Conservation (phyloP, 2,888 invertebrate genomes). For the Plebejus melissa region DNA sequence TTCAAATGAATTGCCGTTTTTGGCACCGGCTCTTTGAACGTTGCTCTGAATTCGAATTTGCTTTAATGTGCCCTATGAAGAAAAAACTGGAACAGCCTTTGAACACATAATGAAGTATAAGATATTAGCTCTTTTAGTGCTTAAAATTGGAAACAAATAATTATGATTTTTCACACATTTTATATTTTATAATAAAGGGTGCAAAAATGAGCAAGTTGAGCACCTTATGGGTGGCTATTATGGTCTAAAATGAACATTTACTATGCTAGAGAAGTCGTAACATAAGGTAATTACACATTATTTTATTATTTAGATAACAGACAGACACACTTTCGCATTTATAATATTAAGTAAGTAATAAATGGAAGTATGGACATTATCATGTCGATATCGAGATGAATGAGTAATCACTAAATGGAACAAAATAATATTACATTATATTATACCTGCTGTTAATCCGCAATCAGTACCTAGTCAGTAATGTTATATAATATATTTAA, state of each 20-base stretch:
- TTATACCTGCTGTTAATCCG: background rate
- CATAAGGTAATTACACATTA: too few species aligned
- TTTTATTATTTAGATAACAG: too few species aligned
- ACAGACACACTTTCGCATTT: too few species aligned
- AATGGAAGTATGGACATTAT: background rate
- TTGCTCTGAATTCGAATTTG: slow-evolving; percentile 19
- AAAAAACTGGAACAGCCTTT: slow-evolving; percentile 21
- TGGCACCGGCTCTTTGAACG: slow-evolving; percentile 9
- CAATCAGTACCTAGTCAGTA: background rate
- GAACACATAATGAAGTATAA: slow-evolving; percentile 13
- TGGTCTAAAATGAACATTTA: too few species aligned
- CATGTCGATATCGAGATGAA: background rate
- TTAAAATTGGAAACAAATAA: background rate
- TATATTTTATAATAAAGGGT: too few species aligned
- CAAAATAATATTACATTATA: background rate
- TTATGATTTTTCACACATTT: background rate
- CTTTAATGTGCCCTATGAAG: slow-evolving; percentile 16
- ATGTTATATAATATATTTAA: background rate
- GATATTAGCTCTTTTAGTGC: background rate
- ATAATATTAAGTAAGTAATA: too few species aligned
- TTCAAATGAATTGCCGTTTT: slow-evolving; percentile 27
- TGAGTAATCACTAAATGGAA: background rate
- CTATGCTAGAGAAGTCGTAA: too few species aligned
- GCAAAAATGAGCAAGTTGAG: too few species aligned
- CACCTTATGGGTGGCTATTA: too few species aligned